Evolutionary conservation across 2,888 invertebrate species (phyloP).

Genomic region (Rhingia campestris): DNA sequence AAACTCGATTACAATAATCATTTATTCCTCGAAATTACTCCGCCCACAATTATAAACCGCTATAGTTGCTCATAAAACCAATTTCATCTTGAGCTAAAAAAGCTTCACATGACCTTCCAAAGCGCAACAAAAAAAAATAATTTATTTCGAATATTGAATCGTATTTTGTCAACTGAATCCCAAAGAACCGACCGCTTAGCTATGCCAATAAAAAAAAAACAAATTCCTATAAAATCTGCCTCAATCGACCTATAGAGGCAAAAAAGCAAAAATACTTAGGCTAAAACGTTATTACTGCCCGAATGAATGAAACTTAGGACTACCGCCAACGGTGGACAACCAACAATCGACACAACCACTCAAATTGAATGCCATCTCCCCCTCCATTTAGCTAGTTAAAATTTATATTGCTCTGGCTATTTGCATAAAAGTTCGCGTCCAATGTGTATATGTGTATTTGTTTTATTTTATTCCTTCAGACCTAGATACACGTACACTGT

Average conservation of each 20-base stretch:
- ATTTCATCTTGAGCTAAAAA: constrained; percentile 4
- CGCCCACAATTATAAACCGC: too few relatives aligned
- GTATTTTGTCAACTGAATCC: not conserved
- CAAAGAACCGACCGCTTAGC: constrained; percentile 14
- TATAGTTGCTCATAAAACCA: constrained; percentile 12
- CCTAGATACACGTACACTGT: not conserved
- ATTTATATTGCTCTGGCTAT: constrained; percentile 57
- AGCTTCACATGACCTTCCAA: not conserved
- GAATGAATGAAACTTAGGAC: not conserved
- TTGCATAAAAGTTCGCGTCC: constrained; percentile 61
- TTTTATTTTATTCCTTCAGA: constrained; percentile 29
- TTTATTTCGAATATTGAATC: constrained; percentile 43
- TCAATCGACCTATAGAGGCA: not conserved
- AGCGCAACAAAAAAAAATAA: constrained; percentile 18
- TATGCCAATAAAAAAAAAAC: constrained; percentile 27
- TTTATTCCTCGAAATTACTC: not conserved
- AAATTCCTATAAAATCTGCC: constrained; percentile 37
- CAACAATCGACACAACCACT: constrained; percentile 56
- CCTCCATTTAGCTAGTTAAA: constrained; percentile 60
- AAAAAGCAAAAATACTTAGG: constrained; percentile 40
- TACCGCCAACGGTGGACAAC: constrained; percentile 21
- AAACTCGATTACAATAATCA: not conserved
- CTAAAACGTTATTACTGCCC: constrained; percentile 57
- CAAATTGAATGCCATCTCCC: constrained; percentile 43
- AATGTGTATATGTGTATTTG: constrained; percentile 37